Percentiles rank a stretch among this genome's conserved stretches.
phyloP scores from a whole-genome alignment of 2,888 invertebrate species.

The Drosophila putrida region DNA sequence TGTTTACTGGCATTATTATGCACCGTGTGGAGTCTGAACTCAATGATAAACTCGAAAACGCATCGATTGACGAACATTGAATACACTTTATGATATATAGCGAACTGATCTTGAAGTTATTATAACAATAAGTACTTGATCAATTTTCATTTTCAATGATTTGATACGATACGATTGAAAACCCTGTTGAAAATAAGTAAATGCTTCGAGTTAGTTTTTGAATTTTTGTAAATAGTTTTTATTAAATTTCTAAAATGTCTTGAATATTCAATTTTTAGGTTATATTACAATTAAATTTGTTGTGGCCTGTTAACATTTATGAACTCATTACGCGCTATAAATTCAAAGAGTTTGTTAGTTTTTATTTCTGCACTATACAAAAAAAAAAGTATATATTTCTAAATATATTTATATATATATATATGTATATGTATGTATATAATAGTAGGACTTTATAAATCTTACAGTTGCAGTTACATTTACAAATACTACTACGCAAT shows the following conservation, averaged over 20 bases:
- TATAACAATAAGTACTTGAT: neutral
- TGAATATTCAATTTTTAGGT: constrained; percentile 27
- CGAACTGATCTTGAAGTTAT: neutral
- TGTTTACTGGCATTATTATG: constrained; percentile 33
- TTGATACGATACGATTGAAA: no score
- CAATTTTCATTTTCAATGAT: no score
- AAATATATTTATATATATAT: constrained; percentile 9
- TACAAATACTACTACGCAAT: constrained; percentile 53
- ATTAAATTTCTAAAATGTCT: constrained; percentile 53
- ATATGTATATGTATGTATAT: constrained; percentile 10
- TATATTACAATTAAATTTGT: constrained; percentile 46
- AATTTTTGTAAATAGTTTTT: constrained; percentile 63
- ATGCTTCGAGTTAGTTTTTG: neutral
- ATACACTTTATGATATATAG: neutral
- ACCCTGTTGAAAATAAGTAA: no score
- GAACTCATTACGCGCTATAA: constrained; percentile 76
- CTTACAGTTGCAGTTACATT: constrained; percentile 35
- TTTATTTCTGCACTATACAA: constrained; percentile 57
- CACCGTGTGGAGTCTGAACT: constrained; percentile 14
- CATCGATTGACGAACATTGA: neutral
- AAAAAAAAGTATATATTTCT: constrained; percentile 33
- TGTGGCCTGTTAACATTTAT: constrained; percentile 62
- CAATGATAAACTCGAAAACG: constrained; percentile 13
- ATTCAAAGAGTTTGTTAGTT: constrained; percentile 69
- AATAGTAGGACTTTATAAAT: constrained; percentile 31